A percentile compares a stretch with the other conserved stretches of the same genome.
phyloP scores from a whole-genome alignment of 2,797 vertebrate genomes.

The Pogoniulus pusillus region DNA sequence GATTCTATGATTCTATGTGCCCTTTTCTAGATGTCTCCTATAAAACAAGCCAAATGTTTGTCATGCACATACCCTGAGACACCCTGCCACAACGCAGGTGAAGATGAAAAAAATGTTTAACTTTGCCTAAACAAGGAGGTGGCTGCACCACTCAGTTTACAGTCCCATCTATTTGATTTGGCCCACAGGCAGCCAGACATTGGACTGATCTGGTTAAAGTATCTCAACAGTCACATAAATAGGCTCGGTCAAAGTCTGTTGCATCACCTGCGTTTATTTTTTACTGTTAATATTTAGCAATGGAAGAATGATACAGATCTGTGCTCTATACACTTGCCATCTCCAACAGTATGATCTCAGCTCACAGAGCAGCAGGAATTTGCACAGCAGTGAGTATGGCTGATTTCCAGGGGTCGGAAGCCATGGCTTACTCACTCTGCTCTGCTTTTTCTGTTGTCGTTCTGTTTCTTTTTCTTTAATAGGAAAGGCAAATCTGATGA shows the following conservation, averaged over 20 bases:
- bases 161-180: not conserved
- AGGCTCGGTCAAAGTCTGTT: conserved; percentile 20
- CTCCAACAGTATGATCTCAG: conserved; percentile 65
- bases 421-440: conserved; percentile 28
- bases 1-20: too few relatives aligned
- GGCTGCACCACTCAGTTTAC: not conserved
- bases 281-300: conserved; percentile 54
- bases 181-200: not conserved
- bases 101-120: not conserved
- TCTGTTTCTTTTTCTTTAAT: not conserved
- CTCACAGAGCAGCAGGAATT: conserved; percentile 66
- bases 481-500: conserved; percentile 19
- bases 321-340: conserved; percentile 52
- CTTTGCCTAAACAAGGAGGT: not conserved
- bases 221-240: conserved; percentile 19
- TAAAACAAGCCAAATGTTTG: not conserved
- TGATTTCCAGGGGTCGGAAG: conserved; percentile 44
- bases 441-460: not conserved
- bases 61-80: not conserved
- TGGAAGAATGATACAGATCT: conserved; percentile 52
- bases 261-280: conserved; percentile 59
- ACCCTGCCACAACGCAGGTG: accelerated
- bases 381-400: conserved; percentile 63
- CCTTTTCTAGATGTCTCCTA: not conserved
- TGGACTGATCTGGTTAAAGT: conserved; percentile 37